A percentile compares a stretch with the other conserved stretches of the same genome.
Conservation (phyloP, 2,113 vertebrate genomes). For the Xenotilapia longispinis region DNA sequence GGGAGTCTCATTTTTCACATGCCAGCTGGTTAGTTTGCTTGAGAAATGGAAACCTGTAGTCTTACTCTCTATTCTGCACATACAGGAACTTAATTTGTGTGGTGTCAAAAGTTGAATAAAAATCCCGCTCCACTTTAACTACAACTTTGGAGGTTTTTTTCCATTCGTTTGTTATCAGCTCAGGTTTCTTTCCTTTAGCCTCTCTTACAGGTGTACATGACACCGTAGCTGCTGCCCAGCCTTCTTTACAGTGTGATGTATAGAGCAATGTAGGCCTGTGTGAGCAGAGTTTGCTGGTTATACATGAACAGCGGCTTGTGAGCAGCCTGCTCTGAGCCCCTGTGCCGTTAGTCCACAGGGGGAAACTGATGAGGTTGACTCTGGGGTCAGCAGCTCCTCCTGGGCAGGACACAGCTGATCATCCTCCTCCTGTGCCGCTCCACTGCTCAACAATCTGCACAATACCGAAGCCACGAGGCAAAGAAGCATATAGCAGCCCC, state of each 20-base stretch:
- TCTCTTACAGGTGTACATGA: background rate
- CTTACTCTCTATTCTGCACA: background rate
- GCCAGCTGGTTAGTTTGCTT: slow-evolving; percentile 36
- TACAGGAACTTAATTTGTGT: slow-evolving; percentile 7
- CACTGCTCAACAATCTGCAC: slow-evolving; percentile 5
- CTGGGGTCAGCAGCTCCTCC: slow-evolving; percentile 22
- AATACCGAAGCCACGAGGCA: background rate
- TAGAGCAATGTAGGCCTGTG: background rate
- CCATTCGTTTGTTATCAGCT: background rate
- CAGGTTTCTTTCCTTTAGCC: background rate
- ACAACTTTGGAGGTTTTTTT: background rate
- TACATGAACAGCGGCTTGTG: slow-evolving; percentile 20
- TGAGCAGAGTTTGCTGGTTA: slow-evolving; percentile 17
- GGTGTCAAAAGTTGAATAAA: slow-evolving; percentile 17
- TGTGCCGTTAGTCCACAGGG: background rate
- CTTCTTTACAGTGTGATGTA: background rate
- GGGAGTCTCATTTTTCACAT: slow-evolving; percentile 9
- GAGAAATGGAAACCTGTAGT: slow-evolving; percentile 11
- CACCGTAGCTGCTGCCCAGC: background rate
- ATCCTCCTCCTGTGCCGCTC: background rate
- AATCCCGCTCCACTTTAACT: background rate
- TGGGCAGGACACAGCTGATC: slow-evolving; percentile 14
- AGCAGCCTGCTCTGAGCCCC: slow-evolving; percentile 1
- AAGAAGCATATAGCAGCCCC: background rate
- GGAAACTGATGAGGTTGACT: slow-evolving; percentile 46